phyloP scores from a whole-genome alignment of 2,113 vertebrate species.

The Falco punctatus region DNA sequence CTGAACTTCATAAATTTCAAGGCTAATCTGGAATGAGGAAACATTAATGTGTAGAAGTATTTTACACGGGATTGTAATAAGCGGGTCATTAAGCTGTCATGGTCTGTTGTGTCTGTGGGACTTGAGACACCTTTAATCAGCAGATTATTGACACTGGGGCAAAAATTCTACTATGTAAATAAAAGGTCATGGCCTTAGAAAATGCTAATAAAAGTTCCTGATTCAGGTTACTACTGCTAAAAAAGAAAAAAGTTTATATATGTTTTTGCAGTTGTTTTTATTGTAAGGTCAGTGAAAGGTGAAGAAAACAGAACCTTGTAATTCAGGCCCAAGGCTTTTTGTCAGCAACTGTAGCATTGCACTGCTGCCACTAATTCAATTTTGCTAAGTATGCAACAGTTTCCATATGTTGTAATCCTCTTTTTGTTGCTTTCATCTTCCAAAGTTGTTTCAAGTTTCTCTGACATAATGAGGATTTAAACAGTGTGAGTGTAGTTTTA shows the following conservation, averaged over 20 bases:
- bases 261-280: neutral
- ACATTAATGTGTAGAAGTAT: neutral
- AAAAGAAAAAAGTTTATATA: neutral
- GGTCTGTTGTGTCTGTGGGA: neutral
- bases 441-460: neutral
- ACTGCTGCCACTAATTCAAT: neutral
- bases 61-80: neutral
- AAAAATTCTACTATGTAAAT: neutral
- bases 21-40: neutral
- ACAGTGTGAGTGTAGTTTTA: neutral
- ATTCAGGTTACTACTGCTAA: neutral
- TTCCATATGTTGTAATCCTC: neutral
- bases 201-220: neutral
- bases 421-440: neutral
- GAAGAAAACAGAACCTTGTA: neutral
- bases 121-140: slow-evolving; percentile 36
- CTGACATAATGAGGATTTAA: neutral
- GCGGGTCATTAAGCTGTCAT: slow-evolving; percentile 1
- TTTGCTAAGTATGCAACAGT: neutral
- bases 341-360: neutral
- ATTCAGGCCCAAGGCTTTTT: neutral
- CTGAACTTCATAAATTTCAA: neutral
- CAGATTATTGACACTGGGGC: slow-evolving; percentile 11
- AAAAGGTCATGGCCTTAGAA: slow-evolving; percentile 11
- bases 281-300: neutral